phyloP scores from a whole-genome alignment of 1,140 invertebrate genomes.

The Monochamus saltuarius region DNA sequence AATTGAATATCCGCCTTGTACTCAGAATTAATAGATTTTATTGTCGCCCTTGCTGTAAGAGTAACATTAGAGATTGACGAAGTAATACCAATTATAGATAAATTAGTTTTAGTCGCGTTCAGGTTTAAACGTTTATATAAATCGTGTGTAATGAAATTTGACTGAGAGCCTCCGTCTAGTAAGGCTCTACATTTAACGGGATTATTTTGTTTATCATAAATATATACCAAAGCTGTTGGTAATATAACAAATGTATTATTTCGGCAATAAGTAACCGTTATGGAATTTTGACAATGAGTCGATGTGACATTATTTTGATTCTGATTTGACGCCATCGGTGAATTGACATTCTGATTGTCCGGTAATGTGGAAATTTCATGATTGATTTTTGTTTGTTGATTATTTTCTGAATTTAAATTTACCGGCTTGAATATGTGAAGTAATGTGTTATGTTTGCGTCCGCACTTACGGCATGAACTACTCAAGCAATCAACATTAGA shows the following conservation, averaged over 20 bases:
- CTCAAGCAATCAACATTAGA: background rate
- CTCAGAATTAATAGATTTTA: background rate
- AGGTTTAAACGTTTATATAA: background rate
- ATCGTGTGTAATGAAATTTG: constrained; percentile 9
- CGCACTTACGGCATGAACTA: constrained; percentile 1
- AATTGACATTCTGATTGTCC: no score
- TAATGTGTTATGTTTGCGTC: constrained; percentile 4
- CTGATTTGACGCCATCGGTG: no score
- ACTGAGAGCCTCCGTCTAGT: constrained; percentile 7
- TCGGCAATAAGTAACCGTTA: background rate
- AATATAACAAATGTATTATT: constrained; percentile 7
- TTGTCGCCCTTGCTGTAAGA: background rate
- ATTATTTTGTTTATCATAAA: constrained; percentile 7
- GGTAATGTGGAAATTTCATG: background rate
- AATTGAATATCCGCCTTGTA: background rate
- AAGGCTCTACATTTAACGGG: constrained; percentile 2
- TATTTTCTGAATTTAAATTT: background rate
- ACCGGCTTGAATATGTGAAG: background rate
- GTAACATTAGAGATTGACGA: background rate
- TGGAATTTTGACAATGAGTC: background rate
- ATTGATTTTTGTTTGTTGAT: background rate
- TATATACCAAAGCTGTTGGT: constrained; percentile 1
- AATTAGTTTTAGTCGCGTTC: background rate
- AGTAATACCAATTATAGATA: constrained; percentile 13
- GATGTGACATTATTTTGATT: no score